Evolutionary conservation across 2,797 vertebrate species (phyloP).

Genomic region (Syngnathus acus): DNA sequence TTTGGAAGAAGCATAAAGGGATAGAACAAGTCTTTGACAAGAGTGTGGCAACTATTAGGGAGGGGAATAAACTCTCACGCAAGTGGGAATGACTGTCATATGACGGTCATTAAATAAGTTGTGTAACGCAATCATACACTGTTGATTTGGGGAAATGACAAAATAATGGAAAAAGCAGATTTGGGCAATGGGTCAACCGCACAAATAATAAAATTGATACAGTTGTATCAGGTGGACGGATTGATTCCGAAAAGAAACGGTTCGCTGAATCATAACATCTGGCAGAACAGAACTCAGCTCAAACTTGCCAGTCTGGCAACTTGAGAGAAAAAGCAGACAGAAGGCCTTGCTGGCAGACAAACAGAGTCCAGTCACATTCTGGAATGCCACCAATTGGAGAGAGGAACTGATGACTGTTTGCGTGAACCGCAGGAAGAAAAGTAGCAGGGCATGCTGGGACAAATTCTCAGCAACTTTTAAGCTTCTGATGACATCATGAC

Average conservation of each 20-base stretch:
- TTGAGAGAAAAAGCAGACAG: slow-evolving; percentile 36
- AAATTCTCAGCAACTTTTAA: slow-evolving; percentile 20
- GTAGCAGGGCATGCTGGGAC: slow-evolving; percentile 45
- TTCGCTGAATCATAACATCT: slow-evolving; percentile 14
- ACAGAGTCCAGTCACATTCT: slow-evolving; percentile 43
- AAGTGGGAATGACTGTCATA: slow-evolving; percentile 4
- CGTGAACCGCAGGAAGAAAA: background rate
- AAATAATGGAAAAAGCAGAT: background rate
- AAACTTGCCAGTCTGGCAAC: slow-evolving; percentile 48
- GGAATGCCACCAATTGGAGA: slow-evolving; percentile 59
- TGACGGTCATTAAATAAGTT: background rate
- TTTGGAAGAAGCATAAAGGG: background rate
- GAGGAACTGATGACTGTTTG: slow-evolving; percentile 51
- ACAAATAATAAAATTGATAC: no score
- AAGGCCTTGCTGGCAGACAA: slow-evolving; percentile 49
- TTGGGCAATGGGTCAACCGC: background rate
- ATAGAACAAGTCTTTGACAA: slow-evolving; percentile 9
- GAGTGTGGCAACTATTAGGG: slow-evolving; percentile 2
- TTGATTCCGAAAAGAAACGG: background rate
- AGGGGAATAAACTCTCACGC: slow-evolving; percentile 1
- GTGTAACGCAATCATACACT: slow-evolving; percentile 13
- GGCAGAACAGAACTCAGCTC: slow-evolving; percentile 28
- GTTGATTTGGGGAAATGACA: slow-evolving; percentile 8
- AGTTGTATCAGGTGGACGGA: background rate
- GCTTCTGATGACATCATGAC: slow-evolving; percentile 13